Conservation (phyloP, 2,888 invertebrate genomes). For the Cephus pulcher region DNA sequence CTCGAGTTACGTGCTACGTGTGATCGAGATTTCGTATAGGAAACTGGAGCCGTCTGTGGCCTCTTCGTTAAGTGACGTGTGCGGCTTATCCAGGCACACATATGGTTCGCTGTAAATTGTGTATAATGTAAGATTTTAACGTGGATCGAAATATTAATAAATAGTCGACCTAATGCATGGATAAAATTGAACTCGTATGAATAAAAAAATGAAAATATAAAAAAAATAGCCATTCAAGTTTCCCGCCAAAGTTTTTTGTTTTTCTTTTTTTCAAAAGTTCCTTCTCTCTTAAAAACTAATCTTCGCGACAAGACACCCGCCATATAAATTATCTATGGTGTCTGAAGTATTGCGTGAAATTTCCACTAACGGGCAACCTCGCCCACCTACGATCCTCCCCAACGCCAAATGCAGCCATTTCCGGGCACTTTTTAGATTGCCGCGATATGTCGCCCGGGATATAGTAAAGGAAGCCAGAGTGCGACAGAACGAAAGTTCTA, state of each 20-base stretch:
- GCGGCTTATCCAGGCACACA: not conserved
- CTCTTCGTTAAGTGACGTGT: not conserved
- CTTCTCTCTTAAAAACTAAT: constrained; percentile 4
- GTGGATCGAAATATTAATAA: not conserved
- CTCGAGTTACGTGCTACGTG: not conserved
- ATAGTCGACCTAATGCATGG: not conserved
- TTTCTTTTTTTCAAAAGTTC: too few relatives aligned
- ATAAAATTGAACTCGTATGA: not conserved
- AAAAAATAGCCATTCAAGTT: not conserved
- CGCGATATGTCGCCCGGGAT: constrained; percentile 5
- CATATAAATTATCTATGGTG: not conserved
- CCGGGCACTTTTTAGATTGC: constrained; percentile 10
- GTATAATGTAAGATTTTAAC: not conserved
- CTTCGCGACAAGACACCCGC: not conserved
- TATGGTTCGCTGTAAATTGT: not conserved
- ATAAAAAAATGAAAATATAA: not conserved
- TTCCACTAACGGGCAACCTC: not conserved
- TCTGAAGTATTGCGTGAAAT: not conserved
- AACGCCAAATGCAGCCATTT: not conserved
- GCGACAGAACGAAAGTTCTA: not conserved
- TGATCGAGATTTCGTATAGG: not conserved
- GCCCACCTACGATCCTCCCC: not conserved
- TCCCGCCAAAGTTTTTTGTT: not conserved
- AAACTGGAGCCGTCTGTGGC: not conserved
- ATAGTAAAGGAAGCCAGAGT: not conserved